Evolutionary conservation across 2,888 invertebrate genomes (phyloP).

Genomic region (Alloscopus bannaensis): DNA sequence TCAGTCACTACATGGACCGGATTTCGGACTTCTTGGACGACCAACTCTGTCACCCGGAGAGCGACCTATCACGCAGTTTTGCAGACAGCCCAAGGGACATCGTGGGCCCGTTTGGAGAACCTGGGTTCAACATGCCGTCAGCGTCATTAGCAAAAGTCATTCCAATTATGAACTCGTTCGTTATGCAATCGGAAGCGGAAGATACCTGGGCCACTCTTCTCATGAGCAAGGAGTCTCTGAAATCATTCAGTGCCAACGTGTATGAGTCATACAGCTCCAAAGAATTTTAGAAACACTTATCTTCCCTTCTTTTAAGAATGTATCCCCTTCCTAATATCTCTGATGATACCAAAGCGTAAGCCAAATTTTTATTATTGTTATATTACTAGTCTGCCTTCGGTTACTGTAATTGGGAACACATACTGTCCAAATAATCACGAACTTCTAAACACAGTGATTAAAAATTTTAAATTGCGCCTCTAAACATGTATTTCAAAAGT

Average conservation of each 20-base stretch:
- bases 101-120: too few species aligned
- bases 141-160: conserved; percentile 91
- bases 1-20: conserved; percentile 87
- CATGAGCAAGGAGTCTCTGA: conserved; percentile 86
- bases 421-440: too few species aligned
- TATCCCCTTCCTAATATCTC: too few species aligned
- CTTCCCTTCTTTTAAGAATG: too few species aligned
- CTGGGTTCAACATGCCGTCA: conserved; percentile 82
- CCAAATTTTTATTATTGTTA: too few species aligned
- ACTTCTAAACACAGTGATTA: too few species aligned
- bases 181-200: conserved; percentile 77
- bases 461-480: too few species aligned
- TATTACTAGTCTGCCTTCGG: too few species aligned
- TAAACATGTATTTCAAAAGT: too few species aligned
- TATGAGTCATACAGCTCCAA: conserved; percentile 88
- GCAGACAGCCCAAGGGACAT: conserved; percentile 71
- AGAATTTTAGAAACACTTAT: too few species aligned
- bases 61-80: conserved; percentile 68
- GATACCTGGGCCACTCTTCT: conserved; percentile 86
- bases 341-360: too few species aligned
- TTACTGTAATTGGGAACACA: too few species aligned
- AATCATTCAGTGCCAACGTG: conserved; percentile 90
- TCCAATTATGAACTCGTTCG: conserved; percentile 87
- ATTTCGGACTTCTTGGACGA: conserved; percentile 80
- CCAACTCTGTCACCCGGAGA: neutral